phyloP scores from a whole-genome alignment of 1,140 invertebrate species.

The Homarus americanus region DNA sequence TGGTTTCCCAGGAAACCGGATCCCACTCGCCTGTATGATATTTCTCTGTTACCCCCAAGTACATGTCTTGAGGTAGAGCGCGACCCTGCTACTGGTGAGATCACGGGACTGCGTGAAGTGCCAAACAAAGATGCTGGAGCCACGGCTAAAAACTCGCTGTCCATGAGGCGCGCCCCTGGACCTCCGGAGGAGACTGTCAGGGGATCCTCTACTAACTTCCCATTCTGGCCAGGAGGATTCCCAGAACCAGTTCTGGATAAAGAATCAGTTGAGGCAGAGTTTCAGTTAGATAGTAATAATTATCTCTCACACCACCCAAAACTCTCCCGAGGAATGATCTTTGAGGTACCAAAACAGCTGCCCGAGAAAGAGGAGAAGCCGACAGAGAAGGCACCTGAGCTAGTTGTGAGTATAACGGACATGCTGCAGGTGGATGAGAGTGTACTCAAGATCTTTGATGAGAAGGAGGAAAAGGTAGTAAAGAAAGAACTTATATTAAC shows the following conservation, averaged over 20 bases:
- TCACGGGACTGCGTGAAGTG: slow-evolving; percentile 85
- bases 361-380: slow-evolving; percentile 74
- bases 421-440: slow-evolving; percentile 68
- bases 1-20: slow-evolving; percentile 76
- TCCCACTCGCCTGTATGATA: slow-evolving; percentile 80
- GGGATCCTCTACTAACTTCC: slow-evolving; percentile 86
- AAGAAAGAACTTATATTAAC: slow-evolving; percentile 19
- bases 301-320: slow-evolving; percentile 68
- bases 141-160: slow-evolving; percentile 87
- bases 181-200: slow-evolving; percentile 82
- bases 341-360: slow-evolving; percentile 77
- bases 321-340: slow-evolving; percentile 75
- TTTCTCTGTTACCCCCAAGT: slow-evolving; percentile 79
- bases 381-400: slow-evolving; percentile 42
- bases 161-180: slow-evolving; percentile 81
- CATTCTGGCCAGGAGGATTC: slow-evolving; percentile 90
- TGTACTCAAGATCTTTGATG: slow-evolving; percentile 69
- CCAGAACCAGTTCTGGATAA: slow-evolving; percentile 80
- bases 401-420: slow-evolving; percentile 63
- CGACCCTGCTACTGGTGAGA: slow-evolving; percentile 85
- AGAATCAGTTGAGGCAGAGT: slow-evolving; percentile 64
- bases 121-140: slow-evolving; percentile 82
- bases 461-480: slow-evolving; percentile 25
- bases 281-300: slow-evolving; percentile 60
- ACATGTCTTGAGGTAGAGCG: slow-evolving; percentile 82